These are phyloP conservation scores for Calephelis nemesis DNA, from an alignment of 1,140 invertebrate genomes.

Conservation along the genomic window DNA sequence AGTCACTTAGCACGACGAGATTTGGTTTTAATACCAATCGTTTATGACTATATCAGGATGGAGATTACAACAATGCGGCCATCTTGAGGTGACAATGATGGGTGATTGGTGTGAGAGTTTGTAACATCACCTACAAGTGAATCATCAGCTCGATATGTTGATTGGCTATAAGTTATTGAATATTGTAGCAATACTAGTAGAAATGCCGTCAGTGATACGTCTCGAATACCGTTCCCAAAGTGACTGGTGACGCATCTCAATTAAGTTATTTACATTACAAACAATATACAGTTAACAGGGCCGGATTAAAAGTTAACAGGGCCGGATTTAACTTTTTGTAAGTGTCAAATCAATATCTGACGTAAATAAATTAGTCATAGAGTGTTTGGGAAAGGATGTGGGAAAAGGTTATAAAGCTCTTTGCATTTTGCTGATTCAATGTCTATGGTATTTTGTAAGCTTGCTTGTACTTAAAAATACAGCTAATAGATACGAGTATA, in stretches of 20 bases:
- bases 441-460: no score
- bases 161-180: constrained; percentile 41
- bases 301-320: no score
- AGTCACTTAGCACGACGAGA: constrained; percentile 68
- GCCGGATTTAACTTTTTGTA: no score
- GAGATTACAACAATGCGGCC: constrained; percentile 45
- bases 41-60: constrained; percentile 61
- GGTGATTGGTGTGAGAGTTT: constrained; percentile 70
- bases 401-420: no score
- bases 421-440: no score
- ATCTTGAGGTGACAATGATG: constrained; percentile 66
- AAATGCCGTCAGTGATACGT: constrained; percentile 6
- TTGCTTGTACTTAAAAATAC: no score
- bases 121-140: constrained; percentile 52
- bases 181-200: neutral
- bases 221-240: neutral
- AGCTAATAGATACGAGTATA: no score
- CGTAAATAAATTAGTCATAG: no score
- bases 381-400: no score
- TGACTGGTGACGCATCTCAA: neutral
- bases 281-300: neutral
- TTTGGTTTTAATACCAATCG: constrained; percentile 62
- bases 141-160: constrained; percentile 57
- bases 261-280: constrained; percentile 5
- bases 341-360: no score